Evolutionary conservation across 2,888 invertebrate species (phyloP).

Genomic region (Capitulum mitella): DNA sequence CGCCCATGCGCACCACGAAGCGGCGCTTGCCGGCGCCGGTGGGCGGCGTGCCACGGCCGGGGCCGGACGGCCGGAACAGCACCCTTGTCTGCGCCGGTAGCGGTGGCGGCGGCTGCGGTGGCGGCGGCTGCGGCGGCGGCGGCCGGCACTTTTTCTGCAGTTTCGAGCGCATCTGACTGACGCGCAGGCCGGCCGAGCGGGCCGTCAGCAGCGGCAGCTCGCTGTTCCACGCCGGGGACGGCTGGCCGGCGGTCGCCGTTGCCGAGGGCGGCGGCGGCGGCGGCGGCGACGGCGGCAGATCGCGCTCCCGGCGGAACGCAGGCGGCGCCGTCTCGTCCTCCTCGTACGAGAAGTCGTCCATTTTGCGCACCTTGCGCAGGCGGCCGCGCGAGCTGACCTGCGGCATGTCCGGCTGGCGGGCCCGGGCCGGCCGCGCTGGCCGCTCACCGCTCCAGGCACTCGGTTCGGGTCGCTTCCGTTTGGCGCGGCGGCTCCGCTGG

Average conservation of each 20-base stretch:
- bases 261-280: neutral
- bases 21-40: neutral
- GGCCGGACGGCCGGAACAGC: neutral
- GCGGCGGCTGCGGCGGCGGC: neutral
- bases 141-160: neutral
- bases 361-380: conserved; percentile 33
- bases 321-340: neutral
- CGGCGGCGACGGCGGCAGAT: neutral
- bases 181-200: neutral
- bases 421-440: neutral
- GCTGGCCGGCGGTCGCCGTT: neutral
- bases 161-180: neutral
- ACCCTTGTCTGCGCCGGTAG: neutral
- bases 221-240: conserved; percentile 4
- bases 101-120: neutral
- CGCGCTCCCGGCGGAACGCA: neutral
- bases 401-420: conserved; percentile 19
- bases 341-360: conserved; percentile 31
- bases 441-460: conserved; percentile 33
- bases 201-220: neutral
- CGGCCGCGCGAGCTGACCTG: conserved; percentile 34
- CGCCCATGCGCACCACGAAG: neutral
- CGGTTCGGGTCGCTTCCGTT: neutral
- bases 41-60: neutral
- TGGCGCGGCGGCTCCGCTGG: conserved; percentile 1